Evolutionary conservation across 2,888 invertebrate genomes (phyloP), one percentile per base, ranked within the genome.

Genomic region (Antheraea assamensis): DNA sequence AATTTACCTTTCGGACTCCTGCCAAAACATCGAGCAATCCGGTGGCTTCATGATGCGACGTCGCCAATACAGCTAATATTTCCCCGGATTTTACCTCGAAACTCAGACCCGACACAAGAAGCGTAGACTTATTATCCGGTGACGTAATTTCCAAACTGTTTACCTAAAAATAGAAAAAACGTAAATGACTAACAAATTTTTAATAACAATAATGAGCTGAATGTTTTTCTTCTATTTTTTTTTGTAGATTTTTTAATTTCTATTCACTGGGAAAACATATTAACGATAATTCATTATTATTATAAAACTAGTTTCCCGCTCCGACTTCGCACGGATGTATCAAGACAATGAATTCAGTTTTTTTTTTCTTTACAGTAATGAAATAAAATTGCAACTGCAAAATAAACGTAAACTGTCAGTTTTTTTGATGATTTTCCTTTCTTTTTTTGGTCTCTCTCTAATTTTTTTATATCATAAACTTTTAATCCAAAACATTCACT

Each of bases 41-140:
- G 0, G 97, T 97, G 19, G 98, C 98, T 89, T 99, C 98, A 64
- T 96, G 95, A 81, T 98, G 98, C 76, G 97, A 96, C 0, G 99
- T 99, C 1, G 98, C 97, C 96, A 99, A 96, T 31, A 99, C 96
- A 3, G 98, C 98, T 82, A 99, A 94, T 70, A 99, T 96, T 92
- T 99, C 99, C 3, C 98, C 98, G 0, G 98, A 98, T 79, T 97
- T 97, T 42, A 97, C 97, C 90, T 99, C 99, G 81, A 99, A 96
- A 47, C 98, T 97, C 15, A 99, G 95, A 5, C 97, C 97, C 71
- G 97, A 96, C 3, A 97, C 95, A 19, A 96, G 88, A 24, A 96
- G 92, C 79, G 95, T 95, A 68, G 95, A 94, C 81, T 92, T 94
- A 80, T 93, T 94, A 70, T 93, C 95, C 15, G 95, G 95, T 49